A percentile compares a stretch with the other conserved stretches of the same genome.
Evolutionary conservation across 1,140 invertebrate species (phyloP).

Genomic region (Euborellia annulipes): DNA sequence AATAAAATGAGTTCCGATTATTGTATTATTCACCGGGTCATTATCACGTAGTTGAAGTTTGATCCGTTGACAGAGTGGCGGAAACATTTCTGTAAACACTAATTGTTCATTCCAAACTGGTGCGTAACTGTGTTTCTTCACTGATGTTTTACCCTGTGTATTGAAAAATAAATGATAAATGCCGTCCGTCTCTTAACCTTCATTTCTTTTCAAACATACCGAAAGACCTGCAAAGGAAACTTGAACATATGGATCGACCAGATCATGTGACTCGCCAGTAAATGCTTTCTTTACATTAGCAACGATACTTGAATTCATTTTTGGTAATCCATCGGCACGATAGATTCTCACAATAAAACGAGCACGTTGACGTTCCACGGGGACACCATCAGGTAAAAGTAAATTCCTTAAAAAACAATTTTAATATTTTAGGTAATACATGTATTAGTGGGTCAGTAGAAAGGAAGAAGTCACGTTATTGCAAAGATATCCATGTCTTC

Average conservation of each 20-base stretch:
- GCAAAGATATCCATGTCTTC: no score
- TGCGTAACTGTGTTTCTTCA: slow-evolving; percentile 58
- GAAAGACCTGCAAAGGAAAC: slow-evolving; percentile 74
- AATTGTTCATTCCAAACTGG: slow-evolving; percentile 77
- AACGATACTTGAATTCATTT: slow-evolving; percentile 78
- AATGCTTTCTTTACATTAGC: slow-evolving; percentile 80
- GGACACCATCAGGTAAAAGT: slow-evolving; percentile 68
- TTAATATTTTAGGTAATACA: no score
- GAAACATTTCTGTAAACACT: slow-evolving; percentile 77
- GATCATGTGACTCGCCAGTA: slow-evolving; percentile 64
- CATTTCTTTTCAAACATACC: no score
- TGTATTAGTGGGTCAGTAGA: no score
- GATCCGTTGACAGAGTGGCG: slow-evolving; percentile 66
- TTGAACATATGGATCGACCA: slow-evolving; percentile 77
- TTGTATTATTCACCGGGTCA: slow-evolving; percentile 57
- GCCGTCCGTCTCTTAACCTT: no score
- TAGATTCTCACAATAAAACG: slow-evolving; percentile 67
- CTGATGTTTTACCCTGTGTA: slow-evolving; percentile 64
- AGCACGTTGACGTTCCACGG: slow-evolving; percentile 66
- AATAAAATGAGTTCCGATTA: slow-evolving; percentile 72
- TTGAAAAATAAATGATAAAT: not conserved
- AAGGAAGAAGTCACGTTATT: no score
- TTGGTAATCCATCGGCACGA: slow-evolving; percentile 70
- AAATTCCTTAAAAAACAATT: slow-evolving; percentile 46
- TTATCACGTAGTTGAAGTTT: slow-evolving; percentile 66